Base-by-base conservation (phyloP, 92 coral and sea anemone genomes). In the Siderastrea radians region DNA sequence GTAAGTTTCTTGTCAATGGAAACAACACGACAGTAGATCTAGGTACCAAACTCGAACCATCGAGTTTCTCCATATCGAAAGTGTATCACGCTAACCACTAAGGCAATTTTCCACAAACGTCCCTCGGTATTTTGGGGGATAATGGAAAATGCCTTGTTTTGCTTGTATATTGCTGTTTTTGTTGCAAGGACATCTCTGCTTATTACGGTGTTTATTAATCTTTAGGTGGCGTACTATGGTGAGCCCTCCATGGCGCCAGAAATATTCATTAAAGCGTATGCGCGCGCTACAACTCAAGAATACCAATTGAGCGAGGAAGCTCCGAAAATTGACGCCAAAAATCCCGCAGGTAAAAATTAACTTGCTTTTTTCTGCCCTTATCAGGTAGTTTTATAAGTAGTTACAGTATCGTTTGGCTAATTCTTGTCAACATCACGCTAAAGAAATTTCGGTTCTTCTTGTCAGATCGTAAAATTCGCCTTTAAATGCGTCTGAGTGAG, bases 291-390 rank as follows among this genome's bases (percentile, higher is more conserved):
- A 1, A 70, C 92, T 6, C 86, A 87, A 16, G 94, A 87, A 55
- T 91, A 66, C 84, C 88, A 78, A 5, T 61, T 12, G 74, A 91
- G 94, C 19, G 89, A 75, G 59, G 74, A 26, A 6, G 94, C 94
- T 68, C 94, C 94, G 49, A 82, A 81, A 74, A 91, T 91, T 44
- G 94, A 91, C 76, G 94, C 94, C 69, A 91, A 91, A 63, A 91
- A 91, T 66, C 94, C 94, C 9, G 94, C 94, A 63, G 94, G 94
- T 91, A 64, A 44, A n/a, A 77, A 7, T 46, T 15, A 47, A 57
- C 61, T 7, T 0, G 1, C 7, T 7, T 57, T 57, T 57, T 57
- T 13, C 7, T 13, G 9, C 61, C 61, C 61, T 57, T 57, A 7
- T 57, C 61, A 26, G 38, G 38, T 26, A 26, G 38, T 26, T 26